Evolutionary conservation across 2,797 vertebrate genomes (phyloP).

Genomic region (Crenuchus spilurus): DNA sequence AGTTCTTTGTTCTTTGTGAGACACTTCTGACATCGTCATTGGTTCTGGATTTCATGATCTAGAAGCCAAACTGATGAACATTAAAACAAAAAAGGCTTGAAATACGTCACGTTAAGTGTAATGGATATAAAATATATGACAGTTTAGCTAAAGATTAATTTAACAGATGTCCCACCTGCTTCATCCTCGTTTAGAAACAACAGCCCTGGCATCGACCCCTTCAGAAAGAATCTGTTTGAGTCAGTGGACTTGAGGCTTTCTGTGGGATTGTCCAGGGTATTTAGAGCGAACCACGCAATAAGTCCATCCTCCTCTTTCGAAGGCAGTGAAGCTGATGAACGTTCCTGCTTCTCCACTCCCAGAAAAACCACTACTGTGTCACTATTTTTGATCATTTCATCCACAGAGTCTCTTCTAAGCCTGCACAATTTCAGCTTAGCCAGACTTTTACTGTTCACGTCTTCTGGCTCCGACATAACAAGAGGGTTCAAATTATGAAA

Average conservation of each 20-base stretch:
- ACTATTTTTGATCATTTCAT: constrained; percentile 74
- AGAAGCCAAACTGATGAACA: no score
- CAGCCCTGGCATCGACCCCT: constrained; percentile 82
- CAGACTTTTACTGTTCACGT: constrained; percentile 63
- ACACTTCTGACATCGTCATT: no score
- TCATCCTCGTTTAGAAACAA: constrained; percentile 86
- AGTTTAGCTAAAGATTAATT: not conserved
- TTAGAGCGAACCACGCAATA: constrained; percentile 90
- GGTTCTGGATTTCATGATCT: no score
- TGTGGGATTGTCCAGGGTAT: constrained; percentile 70
- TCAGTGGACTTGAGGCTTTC: constrained; percentile 76
- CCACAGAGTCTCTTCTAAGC: constrained; percentile 73
- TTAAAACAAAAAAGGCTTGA: no score
- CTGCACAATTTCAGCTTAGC: constrained; percentile 77
- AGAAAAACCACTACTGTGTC: constrained; percentile 84
- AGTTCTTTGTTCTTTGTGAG: no score
- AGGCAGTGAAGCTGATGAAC: constrained; percentile 10
- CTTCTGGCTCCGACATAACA: constrained; percentile 64
- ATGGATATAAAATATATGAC: no score
- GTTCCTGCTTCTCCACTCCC: constrained; percentile 80
- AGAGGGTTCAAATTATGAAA: constrained; percentile 88
- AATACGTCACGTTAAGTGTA: no score
- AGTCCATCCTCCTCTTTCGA: constrained; percentile 70
- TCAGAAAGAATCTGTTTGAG: constrained; percentile 80
- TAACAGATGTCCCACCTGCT: constrained; percentile 82